A percentile compares a stretch with the other conserved stretches of the same genome.
Conservation (phyloP, 2,113 vertebrate species). For the Benitochromis conjunctus region DNA sequence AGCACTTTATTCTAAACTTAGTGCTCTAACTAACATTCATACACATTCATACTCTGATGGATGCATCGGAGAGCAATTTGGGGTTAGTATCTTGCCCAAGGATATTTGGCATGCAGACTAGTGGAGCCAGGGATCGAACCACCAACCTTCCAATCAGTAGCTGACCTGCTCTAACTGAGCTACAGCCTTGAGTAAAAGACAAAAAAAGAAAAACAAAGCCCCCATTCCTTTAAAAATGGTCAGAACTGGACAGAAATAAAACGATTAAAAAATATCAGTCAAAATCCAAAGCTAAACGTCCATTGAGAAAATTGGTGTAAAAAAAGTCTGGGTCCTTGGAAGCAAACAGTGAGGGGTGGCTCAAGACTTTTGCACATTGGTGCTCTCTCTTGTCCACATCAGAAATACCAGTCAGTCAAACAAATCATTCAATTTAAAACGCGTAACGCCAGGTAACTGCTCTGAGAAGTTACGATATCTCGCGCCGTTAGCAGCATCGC, state of each 20-base stretch:
- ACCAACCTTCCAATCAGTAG: too few species aligned
- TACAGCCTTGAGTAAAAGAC: neutral
- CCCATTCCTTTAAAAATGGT: neutral
- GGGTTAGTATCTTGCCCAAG: too few species aligned
- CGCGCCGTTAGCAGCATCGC: neutral
- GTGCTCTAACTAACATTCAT: too few species aligned
- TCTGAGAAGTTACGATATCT: neutral
- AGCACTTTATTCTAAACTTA: too few species aligned
- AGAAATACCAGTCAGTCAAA: neutral
- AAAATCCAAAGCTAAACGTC: neutral
- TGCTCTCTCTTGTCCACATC: neutral
- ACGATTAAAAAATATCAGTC: neutral
- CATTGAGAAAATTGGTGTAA: neutral
- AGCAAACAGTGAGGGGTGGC: neutral
- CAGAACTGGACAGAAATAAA: neutral
- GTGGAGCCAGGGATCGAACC: too few species aligned
- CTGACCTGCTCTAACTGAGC: too few species aligned
- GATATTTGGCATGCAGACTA: too few species aligned
- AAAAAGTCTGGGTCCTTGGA: neutral
- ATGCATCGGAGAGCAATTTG: too few species aligned
- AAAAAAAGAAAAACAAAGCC: neutral
- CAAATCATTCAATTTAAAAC: neutral
- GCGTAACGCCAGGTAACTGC: neutral
- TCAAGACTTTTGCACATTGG: neutral
- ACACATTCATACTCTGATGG: too few species aligned